Base-by-base conservation (phyloP, 2,113 vertebrate species). In the Hyla sarda region DNA sequence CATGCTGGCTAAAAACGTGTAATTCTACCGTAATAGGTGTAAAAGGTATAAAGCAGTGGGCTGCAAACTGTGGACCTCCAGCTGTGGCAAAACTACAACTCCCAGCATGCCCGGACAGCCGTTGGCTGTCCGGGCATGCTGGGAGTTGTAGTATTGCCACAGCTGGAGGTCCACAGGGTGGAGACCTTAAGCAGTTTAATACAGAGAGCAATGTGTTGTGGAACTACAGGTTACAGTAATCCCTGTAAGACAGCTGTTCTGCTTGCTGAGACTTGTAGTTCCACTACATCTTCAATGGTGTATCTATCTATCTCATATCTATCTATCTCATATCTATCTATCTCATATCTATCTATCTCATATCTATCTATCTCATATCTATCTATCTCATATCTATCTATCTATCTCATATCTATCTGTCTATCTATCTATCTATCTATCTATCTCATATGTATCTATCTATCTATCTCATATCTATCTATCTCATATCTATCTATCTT, bases 291-390 rank as follows among this genome's bases (percentile, higher is more conserved):
- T 9, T 12, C 47, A 76, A 13, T 13, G 21, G 14, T 50, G 34
- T 78, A 14, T 69, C 28, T 69, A 32, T 69, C 28, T 69, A 69
- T 69, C 28, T n/a, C n/a, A n/a, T 69, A 69, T 69, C 13, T 69
- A 69, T 69, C 28, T 69, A 69, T 69, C 30, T 69, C 17, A 23
- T 58, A n/a, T 58, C 19, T 58, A 58, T 58, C 1, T 48, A 10
- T 48, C 19, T n/a, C n/a, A n/a, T 58, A 58, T 58, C 14, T 52
- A 52, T 52, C 19, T 58, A 58, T 69, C 65, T n/a, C n/a, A n/a
- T 34, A 69, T 69, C 65, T 69, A 69, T 69, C 28, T 69, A 69
- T 69, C 28, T n/a, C n/a, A n/a, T 69, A 69, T 69, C 65, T 69
- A 69, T 69, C 30, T n/a, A 16, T 25, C 9, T 62, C 7, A 69